Evolutionary conservation across 2,888 invertebrate genomes (phyloP), one percentile per base, ranked within the genome.

Genomic region (Hirtodrosophila trivittata): DNA sequence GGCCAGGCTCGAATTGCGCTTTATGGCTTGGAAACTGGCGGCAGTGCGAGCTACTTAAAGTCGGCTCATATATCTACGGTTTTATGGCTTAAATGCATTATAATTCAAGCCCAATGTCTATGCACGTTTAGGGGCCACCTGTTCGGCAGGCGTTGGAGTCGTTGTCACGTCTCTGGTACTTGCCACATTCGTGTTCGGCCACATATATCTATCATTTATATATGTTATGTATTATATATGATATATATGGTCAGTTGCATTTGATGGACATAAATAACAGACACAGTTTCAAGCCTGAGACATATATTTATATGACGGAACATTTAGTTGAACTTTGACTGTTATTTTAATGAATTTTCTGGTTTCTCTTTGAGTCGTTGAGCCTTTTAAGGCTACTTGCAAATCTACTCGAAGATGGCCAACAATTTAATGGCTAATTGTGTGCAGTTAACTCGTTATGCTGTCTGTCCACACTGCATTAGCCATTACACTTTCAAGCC

Each of bases 31-130:
- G 16, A 16, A 50, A 65, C 50, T 55, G 71, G 51, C 47, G 66
- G 42, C 77, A 64, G 70, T 68, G 58, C 65, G 63, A 66, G 83
- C 77, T 76, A 70, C 77, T 80, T 66, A 66, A 81, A 71, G 57
- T 62, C 60, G 62, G 38, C 66, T 73, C 85, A 68, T 84, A 84
- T 84, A 66, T 84, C 73, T 62, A 52, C 62, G 39, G 62, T 54
- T 84, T 81, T 81, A 81, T 68, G 69, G 62, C 77, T 66, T 56
- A 66, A 73, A 54, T 73, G 82, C 78, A 45, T 63, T 71, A 75
- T 84, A 81, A 77, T 70, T 81, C 77, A 77, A 47, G 49, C 69
- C 45, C 43, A 39, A 41, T 59, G 35, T 46, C 49, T 45, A 43
- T 14, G 56, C 18, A 9, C 9, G 21, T 32, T 8, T n/a, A 13